These are phyloP conservation scores for Erebia palarica DNA, from an alignment of 2,888 invertebrate genomes.

Conservation along the genomic window DNA sequence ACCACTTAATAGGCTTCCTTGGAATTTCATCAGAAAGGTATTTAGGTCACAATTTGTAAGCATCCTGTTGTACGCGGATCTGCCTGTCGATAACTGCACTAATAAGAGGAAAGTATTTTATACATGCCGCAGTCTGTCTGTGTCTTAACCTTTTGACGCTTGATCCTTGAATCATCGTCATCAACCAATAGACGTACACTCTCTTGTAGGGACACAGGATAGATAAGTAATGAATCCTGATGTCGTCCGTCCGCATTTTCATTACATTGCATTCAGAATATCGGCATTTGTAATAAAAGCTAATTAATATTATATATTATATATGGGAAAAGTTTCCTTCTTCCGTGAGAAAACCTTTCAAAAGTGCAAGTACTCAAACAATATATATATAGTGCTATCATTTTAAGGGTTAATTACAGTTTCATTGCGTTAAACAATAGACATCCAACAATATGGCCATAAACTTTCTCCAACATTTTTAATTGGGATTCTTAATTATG, in stretches of 20 bases:
- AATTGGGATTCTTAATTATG: neutral
- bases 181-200: too few species aligned
- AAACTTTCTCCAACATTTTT: slow-evolving; percentile 6
- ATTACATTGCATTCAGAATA: too few species aligned
- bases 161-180: too few species aligned
- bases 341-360: neutral
- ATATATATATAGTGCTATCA: neutral
- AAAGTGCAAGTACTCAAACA: neutral
- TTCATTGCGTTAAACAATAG: neutral
- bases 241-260: too few species aligned
- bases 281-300: too few species aligned
- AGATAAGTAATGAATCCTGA: too few species aligned
- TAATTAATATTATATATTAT: neutral
- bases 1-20: slow-evolving; percentile 32
- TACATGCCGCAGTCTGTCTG: neutral
- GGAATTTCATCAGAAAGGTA: slow-evolving; percentile 29
- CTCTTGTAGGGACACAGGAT: too few species aligned
- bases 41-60: slow-evolving; percentile 36
- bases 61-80: slow-evolving; percentile 35
- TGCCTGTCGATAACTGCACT: neutral
- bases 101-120: neutral
- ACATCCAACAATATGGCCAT: neutral
- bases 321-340: neutral
- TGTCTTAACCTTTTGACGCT: too few species aligned
- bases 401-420: neutral